These are phyloP conservation scores for Callyntrura guangdongensis DNA, from an alignment of 2,888 invertebrate genomes.

Conservation along the genomic window DNA sequence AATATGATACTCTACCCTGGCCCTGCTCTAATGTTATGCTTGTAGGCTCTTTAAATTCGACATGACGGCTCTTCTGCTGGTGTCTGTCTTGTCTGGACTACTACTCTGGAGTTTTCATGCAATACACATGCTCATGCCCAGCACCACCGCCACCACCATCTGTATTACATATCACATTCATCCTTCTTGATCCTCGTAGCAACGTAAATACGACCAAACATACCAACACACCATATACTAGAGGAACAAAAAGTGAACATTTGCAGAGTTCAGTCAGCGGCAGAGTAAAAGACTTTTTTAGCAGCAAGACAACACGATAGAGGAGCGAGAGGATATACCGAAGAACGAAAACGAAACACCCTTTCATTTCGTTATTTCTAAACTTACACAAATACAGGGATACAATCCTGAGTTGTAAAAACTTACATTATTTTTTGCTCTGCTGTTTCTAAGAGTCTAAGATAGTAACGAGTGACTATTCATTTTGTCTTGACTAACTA, in stretches of 20 bases:
- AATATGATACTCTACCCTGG: background rate
- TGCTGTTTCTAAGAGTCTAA: background rate
- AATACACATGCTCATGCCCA: slow-evolving; percentile 35
- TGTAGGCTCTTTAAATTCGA: slow-evolving; percentile 24
- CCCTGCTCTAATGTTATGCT: background rate
- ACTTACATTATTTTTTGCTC: slow-evolving; percentile 1
- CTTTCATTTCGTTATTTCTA: slow-evolving; percentile 43
- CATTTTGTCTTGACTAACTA: slow-evolving; percentile 26
- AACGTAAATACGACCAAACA: background rate
- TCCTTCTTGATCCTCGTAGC: background rate
- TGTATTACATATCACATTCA: background rate
- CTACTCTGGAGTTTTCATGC: slow-evolving; percentile 29
- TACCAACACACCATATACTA: background rate
- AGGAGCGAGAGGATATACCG: background rate
- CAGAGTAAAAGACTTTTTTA: background rate
- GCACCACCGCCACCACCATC: slow-evolving; percentile 25
- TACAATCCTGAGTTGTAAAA: background rate
- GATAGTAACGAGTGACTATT: slow-evolving; percentile 12
- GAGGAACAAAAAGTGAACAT: background rate
- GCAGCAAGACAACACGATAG: background rate
- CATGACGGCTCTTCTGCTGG: slow-evolving; percentile 37
- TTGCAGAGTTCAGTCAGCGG: background rate
- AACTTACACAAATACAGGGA: background rate
- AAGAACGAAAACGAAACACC: slow-evolving; percentile 45
- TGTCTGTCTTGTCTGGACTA: slow-evolving; percentile 11